Percentiles rank a stretch among this genome's conserved stretches.
These are phyloP conservation scores for Notamacropus eugenii DNA, from an alignment of 2,797 vertebrate genomes.

Conservation along the genomic window DNA sequence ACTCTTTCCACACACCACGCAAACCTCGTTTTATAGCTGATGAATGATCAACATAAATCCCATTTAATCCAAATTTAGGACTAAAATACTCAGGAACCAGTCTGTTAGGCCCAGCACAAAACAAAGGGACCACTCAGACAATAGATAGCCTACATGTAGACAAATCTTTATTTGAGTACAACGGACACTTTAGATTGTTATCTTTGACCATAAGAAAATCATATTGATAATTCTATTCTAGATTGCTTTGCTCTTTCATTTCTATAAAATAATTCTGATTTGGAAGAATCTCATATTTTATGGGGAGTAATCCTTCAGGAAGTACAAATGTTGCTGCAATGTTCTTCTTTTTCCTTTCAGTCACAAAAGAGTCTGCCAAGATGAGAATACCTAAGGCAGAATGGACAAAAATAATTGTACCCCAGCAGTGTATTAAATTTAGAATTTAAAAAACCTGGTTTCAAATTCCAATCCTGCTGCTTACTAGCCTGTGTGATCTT, in stretches of 20 bases:
- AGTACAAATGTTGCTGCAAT: not conserved
- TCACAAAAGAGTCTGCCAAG: not conserved
- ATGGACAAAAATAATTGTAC: not conserved
- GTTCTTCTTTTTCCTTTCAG: not conserved
- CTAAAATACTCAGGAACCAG: not conserved
- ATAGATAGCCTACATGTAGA: not conserved
- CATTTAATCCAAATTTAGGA: not conserved
- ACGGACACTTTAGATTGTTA: not conserved
- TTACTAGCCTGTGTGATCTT: not conserved
- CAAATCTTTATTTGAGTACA: not conserved
- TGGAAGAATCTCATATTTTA: not conserved
- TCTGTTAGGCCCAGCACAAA: not conserved
- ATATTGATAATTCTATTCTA: not conserved
- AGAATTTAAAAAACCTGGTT: not conserved
- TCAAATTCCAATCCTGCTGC: not conserved
- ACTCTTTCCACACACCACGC: not conserved
- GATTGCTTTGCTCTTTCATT: not conserved
- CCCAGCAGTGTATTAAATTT: not conserved
- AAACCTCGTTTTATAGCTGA: not conserved
- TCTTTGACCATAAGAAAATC: not conserved
- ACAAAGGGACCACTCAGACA: not conserved
- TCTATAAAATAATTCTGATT: not conserved
- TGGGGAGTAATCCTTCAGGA: not conserved
- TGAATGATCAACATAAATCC: not conserved
- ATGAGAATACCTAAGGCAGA: not conserved